phyloP scores from a whole-genome alignment of 2,113 vertebrate species.

The Asarcornis scutulata region DNA sequence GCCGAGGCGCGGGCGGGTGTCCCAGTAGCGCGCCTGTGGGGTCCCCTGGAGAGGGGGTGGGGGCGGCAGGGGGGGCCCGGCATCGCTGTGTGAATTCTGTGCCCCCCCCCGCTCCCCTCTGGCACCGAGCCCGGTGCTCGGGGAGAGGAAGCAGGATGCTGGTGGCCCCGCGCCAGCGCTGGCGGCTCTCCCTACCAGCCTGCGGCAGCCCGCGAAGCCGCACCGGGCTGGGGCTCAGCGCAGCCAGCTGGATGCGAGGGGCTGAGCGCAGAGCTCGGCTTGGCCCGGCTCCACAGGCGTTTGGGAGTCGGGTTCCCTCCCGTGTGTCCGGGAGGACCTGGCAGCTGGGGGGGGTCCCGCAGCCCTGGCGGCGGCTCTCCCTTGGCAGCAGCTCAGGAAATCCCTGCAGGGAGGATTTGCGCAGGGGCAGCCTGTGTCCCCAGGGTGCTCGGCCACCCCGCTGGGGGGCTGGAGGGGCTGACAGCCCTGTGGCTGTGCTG shows the following conservation, averaged over 20 bases:
- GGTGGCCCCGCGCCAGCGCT: not conserved
- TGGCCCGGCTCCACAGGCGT: not conserved
- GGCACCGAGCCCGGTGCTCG: accelerated
- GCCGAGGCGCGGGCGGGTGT: not conserved
- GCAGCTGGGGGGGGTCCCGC: not conserved
- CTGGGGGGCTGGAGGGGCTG: not conserved
- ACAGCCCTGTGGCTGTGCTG: not conserved
- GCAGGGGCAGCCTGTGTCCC: not conserved
- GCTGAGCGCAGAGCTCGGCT: not conserved
- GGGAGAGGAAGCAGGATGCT: not conserved
- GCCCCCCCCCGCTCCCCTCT: not conserved
- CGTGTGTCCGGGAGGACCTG: not conserved
- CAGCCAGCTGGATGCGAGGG: not conserved
- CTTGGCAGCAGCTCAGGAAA: conserved; percentile 32
- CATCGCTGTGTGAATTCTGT: accelerated
- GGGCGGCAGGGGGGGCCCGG: not conserved
- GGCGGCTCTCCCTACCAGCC: not conserved
- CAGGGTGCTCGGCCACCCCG: not conserved
- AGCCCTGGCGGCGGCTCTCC: not conserved
- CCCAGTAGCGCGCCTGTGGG: no score
- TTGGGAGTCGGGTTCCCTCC: not conserved
- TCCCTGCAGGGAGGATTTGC: not conserved
- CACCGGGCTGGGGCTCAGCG: not conserved
- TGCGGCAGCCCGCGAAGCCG: not conserved
- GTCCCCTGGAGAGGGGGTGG: no score